Conservation (phyloP, 1,140 invertebrate genomes). For the Hyles vespertilio region DNA sequence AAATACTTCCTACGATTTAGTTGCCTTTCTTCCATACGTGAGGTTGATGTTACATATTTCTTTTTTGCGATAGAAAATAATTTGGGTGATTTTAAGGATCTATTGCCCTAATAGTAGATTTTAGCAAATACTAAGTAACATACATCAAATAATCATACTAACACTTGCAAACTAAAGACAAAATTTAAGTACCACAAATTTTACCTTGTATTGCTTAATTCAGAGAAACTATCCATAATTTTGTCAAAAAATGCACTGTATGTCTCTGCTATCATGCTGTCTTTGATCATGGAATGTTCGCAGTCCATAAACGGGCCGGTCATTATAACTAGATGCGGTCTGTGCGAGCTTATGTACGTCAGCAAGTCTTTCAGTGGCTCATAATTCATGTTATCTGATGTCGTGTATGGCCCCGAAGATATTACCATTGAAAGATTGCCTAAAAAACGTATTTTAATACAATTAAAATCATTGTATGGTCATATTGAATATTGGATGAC, state of each 20-base stretch:
- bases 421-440: slow-evolving; percentile 83
- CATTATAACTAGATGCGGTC: slow-evolving; percentile 88
- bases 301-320: slow-evolving; percentile 90
- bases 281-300: slow-evolving; percentile 78
- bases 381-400: slow-evolving; percentile 84
- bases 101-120: too few relatives aligned
- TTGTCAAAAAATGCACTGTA: slow-evolving; percentile 84
- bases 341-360: slow-evolving; percentile 79
- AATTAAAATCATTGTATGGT: too few relatives aligned
- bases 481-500: too few relatives aligned
- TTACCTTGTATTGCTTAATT: slow-evolving; percentile 47
- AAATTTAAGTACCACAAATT: too few relatives aligned
- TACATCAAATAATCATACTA: too few relatives aligned
- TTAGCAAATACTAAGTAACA: too few relatives aligned
- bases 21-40: too few relatives aligned
- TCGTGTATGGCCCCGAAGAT: slow-evolving; percentile 89
- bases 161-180: too few relatives aligned
- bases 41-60: neutral
- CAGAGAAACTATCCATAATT: slow-evolving; percentile 75
- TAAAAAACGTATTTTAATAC: slow-evolving; percentile 18
- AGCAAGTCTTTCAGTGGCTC: slow-evolving; percentile 89
- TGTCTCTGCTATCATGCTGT: slow-evolving; percentile 77
- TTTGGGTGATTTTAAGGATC: neutral
- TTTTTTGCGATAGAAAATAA: neutral
- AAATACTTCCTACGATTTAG: too few relatives aligned